Evolutionary conservation across 2,797 vertebrate genomes (phyloP).

Genomic region (Gastrophryne carolinensis): DNA sequence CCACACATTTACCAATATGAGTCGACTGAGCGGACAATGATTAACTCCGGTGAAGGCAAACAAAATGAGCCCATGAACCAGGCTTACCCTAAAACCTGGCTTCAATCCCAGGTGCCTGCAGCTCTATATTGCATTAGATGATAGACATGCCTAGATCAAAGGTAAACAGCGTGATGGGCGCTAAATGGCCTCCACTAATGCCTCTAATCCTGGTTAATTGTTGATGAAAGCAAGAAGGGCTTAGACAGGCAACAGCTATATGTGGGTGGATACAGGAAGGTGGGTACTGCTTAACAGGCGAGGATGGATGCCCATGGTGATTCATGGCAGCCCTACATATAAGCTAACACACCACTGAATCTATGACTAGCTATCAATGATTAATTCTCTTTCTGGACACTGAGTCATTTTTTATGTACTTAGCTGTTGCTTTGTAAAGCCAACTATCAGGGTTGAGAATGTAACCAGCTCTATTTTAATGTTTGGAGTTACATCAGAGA

Average conservation of each 20-base stretch:
- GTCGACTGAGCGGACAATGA: neutral
- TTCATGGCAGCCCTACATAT: neutral
- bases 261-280: neutral
- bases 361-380: neutral
- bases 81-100: slow-evolving; percentile 1
- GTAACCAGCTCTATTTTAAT: neutral
- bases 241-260: neutral
- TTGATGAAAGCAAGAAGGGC: neutral
- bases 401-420: neutral
- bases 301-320: neutral
- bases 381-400: neutral
- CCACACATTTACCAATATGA: neutral
- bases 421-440: neutral
- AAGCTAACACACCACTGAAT: no score
- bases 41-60: slow-evolving; percentile 1
- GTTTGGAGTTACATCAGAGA: no score
- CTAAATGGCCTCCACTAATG: neutral
- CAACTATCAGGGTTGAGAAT: no score
- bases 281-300: neutral
- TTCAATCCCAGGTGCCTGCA: neutral
- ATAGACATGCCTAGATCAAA: neutral
- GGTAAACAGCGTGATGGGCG: neutral
- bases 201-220: slow-evolving; percentile 2
- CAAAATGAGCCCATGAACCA: slow-evolving; percentile 1
- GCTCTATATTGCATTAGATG: neutral